A percentile compares a stretch with the other conserved stretches of the same genome.
Evolutionary conservation across 2,888 invertebrate species (phyloP).

Genomic region (Branchipolynoe longqiensis): DNA sequence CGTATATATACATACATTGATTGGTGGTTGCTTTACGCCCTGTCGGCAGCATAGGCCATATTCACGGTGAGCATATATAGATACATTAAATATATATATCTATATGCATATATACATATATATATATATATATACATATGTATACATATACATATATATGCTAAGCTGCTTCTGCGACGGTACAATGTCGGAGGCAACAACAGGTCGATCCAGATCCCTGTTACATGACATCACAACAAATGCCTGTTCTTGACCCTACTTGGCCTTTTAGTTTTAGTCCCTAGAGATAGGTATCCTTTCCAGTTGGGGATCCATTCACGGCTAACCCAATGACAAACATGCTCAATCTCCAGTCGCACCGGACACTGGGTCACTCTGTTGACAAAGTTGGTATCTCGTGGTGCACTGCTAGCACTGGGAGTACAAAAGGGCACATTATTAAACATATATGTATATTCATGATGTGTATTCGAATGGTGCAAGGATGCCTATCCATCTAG

Average conservation of each 20-base stretch:
- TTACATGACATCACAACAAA: neutral
- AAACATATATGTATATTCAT: neutral
- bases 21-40: too few species aligned
- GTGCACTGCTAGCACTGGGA: neutral
- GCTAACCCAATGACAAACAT: slow-evolving; percentile 18
- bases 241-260: neutral
- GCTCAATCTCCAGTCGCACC: slow-evolving; percentile 32
- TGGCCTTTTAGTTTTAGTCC: neutral
- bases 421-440: too few species aligned
- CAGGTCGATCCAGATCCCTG: neutral
- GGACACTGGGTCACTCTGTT: slow-evolving; percentile 38
- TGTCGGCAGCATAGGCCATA: neutral
- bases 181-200: neutral
- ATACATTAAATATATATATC: neutral
- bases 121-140: too few species aligned
- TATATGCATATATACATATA: too few species aligned
- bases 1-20: too few species aligned
- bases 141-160: too few species aligned
- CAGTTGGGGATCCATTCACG: neutral
- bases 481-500: neutral
- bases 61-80: neutral
- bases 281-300: neutral
- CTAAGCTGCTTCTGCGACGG: too few species aligned
- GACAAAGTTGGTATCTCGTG: slow-evolving; percentile 8
- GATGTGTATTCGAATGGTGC: neutral